These are phyloP conservation scores for Chelon auratus DNA, from an alignment of 2,797 vertebrate species.

Conservation along the genomic window DNA sequence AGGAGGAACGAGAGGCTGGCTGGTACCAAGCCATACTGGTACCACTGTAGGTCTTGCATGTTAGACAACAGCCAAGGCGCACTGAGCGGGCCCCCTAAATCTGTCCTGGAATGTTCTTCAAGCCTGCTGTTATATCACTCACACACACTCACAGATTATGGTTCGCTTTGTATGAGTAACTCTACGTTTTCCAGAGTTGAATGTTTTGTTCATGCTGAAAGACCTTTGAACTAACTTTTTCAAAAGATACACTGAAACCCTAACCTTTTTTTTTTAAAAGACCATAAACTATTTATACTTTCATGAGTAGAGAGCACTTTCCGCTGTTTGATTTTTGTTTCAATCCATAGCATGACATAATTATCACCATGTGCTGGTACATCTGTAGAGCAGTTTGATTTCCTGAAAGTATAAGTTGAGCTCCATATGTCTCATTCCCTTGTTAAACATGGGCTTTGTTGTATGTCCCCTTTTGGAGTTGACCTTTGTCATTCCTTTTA, in stretches of 20 bases:
- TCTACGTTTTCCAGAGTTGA: constrained; percentile 44
- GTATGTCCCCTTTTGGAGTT: constrained; percentile 44
- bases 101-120: constrained; percentile 77
- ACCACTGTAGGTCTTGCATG: constrained; percentile 50
- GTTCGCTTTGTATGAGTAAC: constrained; percentile 26
- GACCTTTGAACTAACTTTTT: constrained; percentile 33
- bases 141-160: constrained; percentile 51
- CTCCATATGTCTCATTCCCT: constrained; percentile 12
- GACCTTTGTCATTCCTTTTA: constrained; percentile 32
- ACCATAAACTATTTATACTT: constrained; percentile 6
- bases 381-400: constrained; percentile 41
- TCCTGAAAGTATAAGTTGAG: constrained; percentile 25
- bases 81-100: constrained; percentile 66
- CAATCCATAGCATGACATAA: constrained; percentile 5
- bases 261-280: constrained; percentile 20
- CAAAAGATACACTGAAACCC: constrained; percentile 20
- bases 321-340: neutral
- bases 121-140: constrained; percentile 71
- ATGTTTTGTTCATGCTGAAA: constrained; percentile 34
- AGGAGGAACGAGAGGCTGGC: constrained; percentile 28
- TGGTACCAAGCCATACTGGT: constrained; percentile 56
- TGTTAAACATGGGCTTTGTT: constrained; percentile 16
- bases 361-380: constrained; percentile 7
- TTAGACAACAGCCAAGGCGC: constrained; percentile 56
- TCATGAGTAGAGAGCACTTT: constrained; percentile 6